Conservation (phyloP, 2,888 invertebrate genomes). For the Anthophora plumipes region DNA sequence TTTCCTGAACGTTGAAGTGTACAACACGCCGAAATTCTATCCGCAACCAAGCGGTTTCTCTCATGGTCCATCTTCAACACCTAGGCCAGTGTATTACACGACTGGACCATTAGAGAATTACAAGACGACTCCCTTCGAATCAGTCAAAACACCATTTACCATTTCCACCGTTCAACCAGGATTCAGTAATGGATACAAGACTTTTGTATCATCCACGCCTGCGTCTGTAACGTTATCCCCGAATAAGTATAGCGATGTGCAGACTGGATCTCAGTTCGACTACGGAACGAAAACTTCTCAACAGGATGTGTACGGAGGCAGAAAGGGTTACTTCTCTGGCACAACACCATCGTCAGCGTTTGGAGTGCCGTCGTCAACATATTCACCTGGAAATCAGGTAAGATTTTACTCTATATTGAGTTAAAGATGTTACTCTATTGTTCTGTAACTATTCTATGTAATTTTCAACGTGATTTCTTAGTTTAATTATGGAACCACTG, state of each 20-base stretch:
- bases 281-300: slow-evolving; percentile 34
- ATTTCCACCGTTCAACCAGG: slow-evolving; percentile 75
- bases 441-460: neutral
- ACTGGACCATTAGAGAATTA: slow-evolving; percentile 74
- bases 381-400: slow-evolving; percentile 34
- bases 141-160: slow-evolving; percentile 69
- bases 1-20: slow-evolving; percentile 72
- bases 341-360: slow-evolving; percentile 60
- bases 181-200: slow-evolving; percentile 73
- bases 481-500: slow-evolving; percentile 36
- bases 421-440: neutral
- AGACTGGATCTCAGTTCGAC: slow-evolving; percentile 51
- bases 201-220: slow-evolving; percentile 71
- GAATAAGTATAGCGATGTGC: slow-evolving; percentile 52
- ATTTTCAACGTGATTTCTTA: neutral
- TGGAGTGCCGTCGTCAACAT: slow-evolving; percentile 35
- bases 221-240: slow-evolving; percentile 64
- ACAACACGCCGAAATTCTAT: slow-evolving; percentile 69
- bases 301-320: slow-evolving; percentile 5
- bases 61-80: slow-evolving; percentile 29
- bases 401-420: neutral
- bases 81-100: slow-evolving; percentile 72
- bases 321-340: slow-evolving; percentile 47
- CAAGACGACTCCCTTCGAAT: slow-evolving; percentile 73
- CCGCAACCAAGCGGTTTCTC: slow-evolving; percentile 45